These are phyloP conservation scores for Anser brachyrhynchus DNA, from an alignment of 2,113 vertebrate species.

Conservation along the genomic window DNA sequence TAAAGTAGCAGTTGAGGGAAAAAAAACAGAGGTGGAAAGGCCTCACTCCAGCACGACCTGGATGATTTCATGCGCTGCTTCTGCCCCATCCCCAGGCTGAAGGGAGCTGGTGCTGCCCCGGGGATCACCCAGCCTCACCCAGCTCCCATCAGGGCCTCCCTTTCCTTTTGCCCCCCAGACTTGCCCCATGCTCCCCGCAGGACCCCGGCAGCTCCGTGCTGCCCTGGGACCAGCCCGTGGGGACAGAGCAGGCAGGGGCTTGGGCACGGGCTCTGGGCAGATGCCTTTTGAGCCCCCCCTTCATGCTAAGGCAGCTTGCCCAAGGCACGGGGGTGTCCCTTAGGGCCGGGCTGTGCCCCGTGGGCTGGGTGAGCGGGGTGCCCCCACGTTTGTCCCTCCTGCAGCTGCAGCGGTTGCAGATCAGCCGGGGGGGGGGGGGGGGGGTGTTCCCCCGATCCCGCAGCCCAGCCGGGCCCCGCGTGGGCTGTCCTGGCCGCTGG, in stretches of 20 bases:
- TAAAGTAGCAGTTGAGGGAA: background rate
- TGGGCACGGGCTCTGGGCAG: background rate
- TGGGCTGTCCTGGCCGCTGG: too few species aligned
- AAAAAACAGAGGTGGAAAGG: background rate
- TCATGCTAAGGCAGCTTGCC: background rate
- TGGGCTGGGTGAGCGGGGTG: background rate
- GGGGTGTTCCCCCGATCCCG: too few species aligned
- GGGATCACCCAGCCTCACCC: background rate
- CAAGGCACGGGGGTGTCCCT: background rate
- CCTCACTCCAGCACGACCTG: background rate
- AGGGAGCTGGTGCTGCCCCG: background rate
- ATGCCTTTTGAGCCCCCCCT: background rate
- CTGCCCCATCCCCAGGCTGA: background rate
- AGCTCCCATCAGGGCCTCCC: too few species aligned
- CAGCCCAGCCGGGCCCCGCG: too few species aligned
- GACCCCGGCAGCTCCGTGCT: too few species aligned
- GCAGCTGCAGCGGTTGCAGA: background rate
- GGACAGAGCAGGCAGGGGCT: background rate
- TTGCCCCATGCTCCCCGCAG: background rate
- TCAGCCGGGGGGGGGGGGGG: too few species aligned
- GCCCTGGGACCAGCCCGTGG: background rate
- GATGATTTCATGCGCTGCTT: background rate
- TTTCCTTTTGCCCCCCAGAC: background rate
- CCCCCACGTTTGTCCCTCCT: background rate
- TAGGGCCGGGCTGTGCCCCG: background rate